Evolutionary conservation across 92 coral and sea anemone species (phyloP), one percentile per base, ranked within the genome.

Genomic region (Paragorgia papillata): DNA sequence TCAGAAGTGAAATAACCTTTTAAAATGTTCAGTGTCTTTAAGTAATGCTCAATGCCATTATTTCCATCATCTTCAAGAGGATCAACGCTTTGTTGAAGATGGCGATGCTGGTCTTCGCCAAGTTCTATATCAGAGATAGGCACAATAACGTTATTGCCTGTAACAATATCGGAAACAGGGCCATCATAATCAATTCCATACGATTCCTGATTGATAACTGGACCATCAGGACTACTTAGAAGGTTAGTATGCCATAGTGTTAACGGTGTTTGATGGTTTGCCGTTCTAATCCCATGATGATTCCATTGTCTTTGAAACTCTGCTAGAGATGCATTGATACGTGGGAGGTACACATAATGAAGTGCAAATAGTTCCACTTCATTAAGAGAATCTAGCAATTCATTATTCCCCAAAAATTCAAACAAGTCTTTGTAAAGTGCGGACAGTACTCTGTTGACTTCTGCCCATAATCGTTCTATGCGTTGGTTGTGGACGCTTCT

Each of bases 271-370:
- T n/a, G n/a, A n/a, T n/a, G n/a, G n/a, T 57, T 57, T 0, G 73
- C 76, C 24, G 85, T 83, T 64, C 90, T 65, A 15, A 83, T 55
- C 7, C 82, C 82, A 79, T 86, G 90, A 80, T 86, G 58, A 70
- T 86, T 86, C 87, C 84, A 83, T 77, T 87, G 90, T 21, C 75
- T 71, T 69, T 56, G 57, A 54, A 87, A 87, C 71, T 87, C 87
- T 59, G 60, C 60, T 56, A 87, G 63, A 22, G 74, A 46, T 27
- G 31, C 8, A 44, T 73, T 73, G 53, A 29, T 66, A 35, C 56
- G 76, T 73, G 51, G 74, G 51, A 79, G 76, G 65, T 64, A 66
- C 10, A 66, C 77, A 66, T 79, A 66, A 31, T 66, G 67, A 39
- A 79, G 65, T 51, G 83, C 76, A 21, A 65, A 79, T 79, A 79